A percentile compares a stretch with the other conserved stretches of the same genome.
Conservation (phyloP, 2,888 invertebrate species). For the Andricus curvator region DNA sequence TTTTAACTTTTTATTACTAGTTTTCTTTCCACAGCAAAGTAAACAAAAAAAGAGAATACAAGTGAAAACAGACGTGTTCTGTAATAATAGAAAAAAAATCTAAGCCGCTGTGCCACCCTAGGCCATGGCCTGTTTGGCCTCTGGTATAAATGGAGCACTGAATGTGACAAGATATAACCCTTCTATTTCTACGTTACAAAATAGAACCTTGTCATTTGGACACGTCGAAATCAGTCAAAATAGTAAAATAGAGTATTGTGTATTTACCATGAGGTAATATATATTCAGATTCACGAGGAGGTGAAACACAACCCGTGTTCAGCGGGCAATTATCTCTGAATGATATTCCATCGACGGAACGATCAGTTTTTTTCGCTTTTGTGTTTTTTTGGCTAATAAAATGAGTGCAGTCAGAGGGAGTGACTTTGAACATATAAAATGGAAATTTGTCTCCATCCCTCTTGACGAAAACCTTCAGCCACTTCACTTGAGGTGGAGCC, state of each 20-base stretch:
- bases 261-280: neutral
- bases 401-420: neutral
- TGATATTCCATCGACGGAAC: neutral
- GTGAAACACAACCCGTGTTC: neutral
- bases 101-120: too few relatives aligned
- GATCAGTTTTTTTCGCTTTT: neutral
- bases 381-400: neutral
- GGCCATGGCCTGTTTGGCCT: too few relatives aligned
- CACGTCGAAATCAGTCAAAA: neutral
- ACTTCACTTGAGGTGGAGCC: neutral
- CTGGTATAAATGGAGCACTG: too few relatives aligned
- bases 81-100: too few relatives aligned
- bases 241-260: neutral
- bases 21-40: too few relatives aligned
- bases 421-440: slow-evolving; percentile 1
- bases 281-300: neutral
- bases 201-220: too few relatives aligned
- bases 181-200: too few relatives aligned
- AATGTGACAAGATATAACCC: too few relatives aligned
- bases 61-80: too few relatives aligned
- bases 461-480: slow-evolving; percentile 3
- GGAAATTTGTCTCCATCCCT: neutral
- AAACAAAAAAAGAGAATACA: too few relatives aligned
- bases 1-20: too few relatives aligned
- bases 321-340: neutral